phyloP scores from a whole-genome alignment of 2,113 vertebrate genomes.

The Corythornis cristatus region DNA sequence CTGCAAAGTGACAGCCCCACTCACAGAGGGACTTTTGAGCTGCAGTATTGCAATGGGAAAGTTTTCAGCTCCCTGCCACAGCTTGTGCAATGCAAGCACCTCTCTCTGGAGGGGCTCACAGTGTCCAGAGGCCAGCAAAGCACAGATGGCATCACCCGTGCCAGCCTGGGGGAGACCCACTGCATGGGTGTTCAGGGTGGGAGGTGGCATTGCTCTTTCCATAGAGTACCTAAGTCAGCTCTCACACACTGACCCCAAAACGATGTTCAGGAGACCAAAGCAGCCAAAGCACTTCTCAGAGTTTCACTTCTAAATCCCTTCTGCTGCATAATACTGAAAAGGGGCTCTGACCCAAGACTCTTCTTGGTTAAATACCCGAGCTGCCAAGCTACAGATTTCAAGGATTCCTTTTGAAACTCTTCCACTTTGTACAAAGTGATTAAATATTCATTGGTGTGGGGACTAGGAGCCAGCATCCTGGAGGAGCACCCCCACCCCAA shows the following conservation, averaged over 20 bases:
- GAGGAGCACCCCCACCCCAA: conserved; percentile 28
- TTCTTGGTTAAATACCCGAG: background rate
- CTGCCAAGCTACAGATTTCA: conserved; percentile 36
- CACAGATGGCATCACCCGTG: rapidly evolving
- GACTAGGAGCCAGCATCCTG: conserved; percentile 5
- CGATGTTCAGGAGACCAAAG: rapidly evolving
- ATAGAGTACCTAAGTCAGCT: background rate
- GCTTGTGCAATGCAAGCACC: rapidly evolving
- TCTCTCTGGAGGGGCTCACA: rapidly evolving
- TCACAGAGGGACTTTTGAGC: background rate
- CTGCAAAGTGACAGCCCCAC: background rate
- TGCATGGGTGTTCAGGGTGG: rapidly evolving
- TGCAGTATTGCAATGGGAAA: rapidly evolving
- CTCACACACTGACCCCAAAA: background rate
- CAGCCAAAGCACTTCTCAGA: background rate
- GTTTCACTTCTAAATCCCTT: conserved; percentile 20
- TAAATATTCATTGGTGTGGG: conserved; percentile 55
- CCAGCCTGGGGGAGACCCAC: rapidly evolving
- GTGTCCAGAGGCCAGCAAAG: background rate
- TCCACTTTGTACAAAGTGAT: conserved; percentile 37
- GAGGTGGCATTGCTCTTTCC: background rate
- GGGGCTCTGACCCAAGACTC: background rate
- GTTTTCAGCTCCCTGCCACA: rapidly evolving
- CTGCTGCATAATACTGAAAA: background rate
- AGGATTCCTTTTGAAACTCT: conserved; percentile 57